Evolutionary conservation across 1,140 invertebrate species (phyloP).

Genomic region (Hesperophylax magnus): DNA sequence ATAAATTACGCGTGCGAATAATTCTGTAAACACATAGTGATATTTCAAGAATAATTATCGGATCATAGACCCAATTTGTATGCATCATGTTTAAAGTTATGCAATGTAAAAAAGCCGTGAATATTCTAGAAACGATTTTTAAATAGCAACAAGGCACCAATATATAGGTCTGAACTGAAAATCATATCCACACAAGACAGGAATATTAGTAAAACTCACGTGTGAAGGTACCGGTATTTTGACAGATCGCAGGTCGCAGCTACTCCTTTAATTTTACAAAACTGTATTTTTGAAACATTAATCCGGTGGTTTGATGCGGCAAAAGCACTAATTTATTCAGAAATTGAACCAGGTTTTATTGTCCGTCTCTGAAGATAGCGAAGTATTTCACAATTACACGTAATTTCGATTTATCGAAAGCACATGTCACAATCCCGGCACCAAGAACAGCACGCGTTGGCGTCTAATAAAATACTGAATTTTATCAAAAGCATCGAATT

Average conservation of each 20-base stretch:
- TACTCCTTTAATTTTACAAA: neutral
- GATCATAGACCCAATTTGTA: too few species aligned
- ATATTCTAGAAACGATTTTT: neutral
- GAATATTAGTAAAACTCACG: slow-evolving; percentile 10
- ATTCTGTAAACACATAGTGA: too few species aligned
- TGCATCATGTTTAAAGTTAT: neutral
- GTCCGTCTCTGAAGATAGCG: neutral
- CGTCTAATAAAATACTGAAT: slow-evolving; percentile 29
- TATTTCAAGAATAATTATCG: too few species aligned
- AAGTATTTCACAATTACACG: slow-evolving; percentile 34
- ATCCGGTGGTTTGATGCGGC: neutral
- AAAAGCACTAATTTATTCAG: neutral
- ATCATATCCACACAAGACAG: too few species aligned
- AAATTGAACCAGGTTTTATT: neutral
- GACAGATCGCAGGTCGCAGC: neutral
- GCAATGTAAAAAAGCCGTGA: neutral
- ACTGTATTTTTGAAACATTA: neutral
- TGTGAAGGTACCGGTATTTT: slow-evolving; percentile 29
- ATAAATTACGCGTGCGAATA: too few species aligned
- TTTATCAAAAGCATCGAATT: slow-evolving; percentile 10
- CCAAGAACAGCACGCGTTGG: neutral
- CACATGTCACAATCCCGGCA: neutral
- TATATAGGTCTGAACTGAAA: too few species aligned
- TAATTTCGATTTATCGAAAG: slow-evolving; percentile 22
- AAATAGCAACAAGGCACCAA: neutral